Evolutionary conservation across 2,888 invertebrate genomes (phyloP).

Genomic region (Pristionchus fissidentatus): DNA sequence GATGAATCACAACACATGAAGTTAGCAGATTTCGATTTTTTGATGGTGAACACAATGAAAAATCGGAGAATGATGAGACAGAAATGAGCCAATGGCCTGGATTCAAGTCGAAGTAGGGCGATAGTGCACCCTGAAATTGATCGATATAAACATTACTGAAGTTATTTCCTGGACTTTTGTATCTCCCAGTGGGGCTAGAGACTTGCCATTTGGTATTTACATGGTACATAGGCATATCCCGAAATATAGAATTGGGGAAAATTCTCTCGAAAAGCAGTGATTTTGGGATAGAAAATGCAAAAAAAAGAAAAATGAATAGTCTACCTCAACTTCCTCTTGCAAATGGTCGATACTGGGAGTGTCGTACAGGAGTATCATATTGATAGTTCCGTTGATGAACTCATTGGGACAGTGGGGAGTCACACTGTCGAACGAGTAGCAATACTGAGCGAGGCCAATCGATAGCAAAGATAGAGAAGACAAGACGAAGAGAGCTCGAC

Average conservation of each 20-base stretch:
- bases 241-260: no score
- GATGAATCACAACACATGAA: background rate
- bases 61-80: slow-evolving; percentile 24
- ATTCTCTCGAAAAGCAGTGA: no score
- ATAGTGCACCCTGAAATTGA: background rate
- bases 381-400: background rate
- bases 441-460: background rate
- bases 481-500: background rate
- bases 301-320: no score
- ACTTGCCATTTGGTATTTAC: no score
- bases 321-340: slow-evolving; percentile 20
- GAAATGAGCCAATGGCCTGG: slow-evolving; percentile 19
- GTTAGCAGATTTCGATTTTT: background rate
- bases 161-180: no score
- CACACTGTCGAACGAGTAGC: background rate
- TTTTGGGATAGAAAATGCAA: background rate
- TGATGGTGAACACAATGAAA: background rate
- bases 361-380: background rate
- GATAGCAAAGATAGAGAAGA: background rate
- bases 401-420: slow-evolving; percentile 13
- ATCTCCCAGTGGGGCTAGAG: no score
- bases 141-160: background rate
- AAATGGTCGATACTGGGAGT: background rate
- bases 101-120: slow-evolving; percentile 7
- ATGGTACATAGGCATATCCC: no score